A percentile compares a stretch with the other conserved stretches of the same genome.
Evolutionary conservation across 2,888 invertebrate genomes (phyloP).

Genomic region (Agonopterix arenella): DNA sequence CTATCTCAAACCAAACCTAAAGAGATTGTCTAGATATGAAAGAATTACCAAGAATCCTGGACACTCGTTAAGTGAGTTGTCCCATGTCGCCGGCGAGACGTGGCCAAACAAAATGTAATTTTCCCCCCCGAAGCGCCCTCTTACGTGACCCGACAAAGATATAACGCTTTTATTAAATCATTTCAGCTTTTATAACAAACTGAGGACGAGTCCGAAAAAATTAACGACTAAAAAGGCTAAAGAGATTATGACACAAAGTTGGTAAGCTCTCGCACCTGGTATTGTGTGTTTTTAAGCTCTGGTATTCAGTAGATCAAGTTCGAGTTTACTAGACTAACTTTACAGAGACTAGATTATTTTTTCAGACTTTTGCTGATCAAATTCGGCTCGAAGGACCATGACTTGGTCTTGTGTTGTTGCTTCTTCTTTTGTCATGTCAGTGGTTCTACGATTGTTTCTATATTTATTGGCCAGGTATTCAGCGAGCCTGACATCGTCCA

Average conservation of each 20-base stretch:
- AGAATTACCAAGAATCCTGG: slow-evolving; percentile 62
- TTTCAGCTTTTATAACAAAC: slow-evolving; percentile 66
- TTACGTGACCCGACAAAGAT: slow-evolving; percentile 74
- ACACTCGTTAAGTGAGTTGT: slow-evolving; percentile 71
- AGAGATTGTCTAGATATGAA: slow-evolving; percentile 61
- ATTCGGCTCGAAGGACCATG: too few relatives aligned
- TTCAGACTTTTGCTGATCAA: too few relatives aligned
- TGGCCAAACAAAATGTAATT: slow-evolving; percentile 75
- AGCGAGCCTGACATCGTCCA: too few relatives aligned
- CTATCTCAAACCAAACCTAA: slow-evolving; percentile 25
- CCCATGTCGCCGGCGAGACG: slow-evolving; percentile 57
- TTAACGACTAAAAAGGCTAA: slow-evolving; percentile 52
- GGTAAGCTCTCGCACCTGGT: background rate
- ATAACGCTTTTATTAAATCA: slow-evolving; percentile 73
- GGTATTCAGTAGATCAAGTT: too few relatives aligned
- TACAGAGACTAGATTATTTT: too few relatives aligned
- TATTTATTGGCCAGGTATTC: too few relatives aligned
- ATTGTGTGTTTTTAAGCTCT: too few relatives aligned
- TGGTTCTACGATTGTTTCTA: too few relatives aligned
- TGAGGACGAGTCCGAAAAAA: slow-evolving; percentile 50
- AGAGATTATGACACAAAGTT: slow-evolving; percentile 36
- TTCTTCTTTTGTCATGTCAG: too few relatives aligned
- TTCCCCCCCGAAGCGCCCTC: slow-evolving; percentile 61
- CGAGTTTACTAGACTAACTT: too few relatives aligned
- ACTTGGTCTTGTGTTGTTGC: too few relatives aligned